Evolutionary conservation across 2,888 invertebrate genomes (phyloP).

Genomic region (Molanna angustata): DNA sequence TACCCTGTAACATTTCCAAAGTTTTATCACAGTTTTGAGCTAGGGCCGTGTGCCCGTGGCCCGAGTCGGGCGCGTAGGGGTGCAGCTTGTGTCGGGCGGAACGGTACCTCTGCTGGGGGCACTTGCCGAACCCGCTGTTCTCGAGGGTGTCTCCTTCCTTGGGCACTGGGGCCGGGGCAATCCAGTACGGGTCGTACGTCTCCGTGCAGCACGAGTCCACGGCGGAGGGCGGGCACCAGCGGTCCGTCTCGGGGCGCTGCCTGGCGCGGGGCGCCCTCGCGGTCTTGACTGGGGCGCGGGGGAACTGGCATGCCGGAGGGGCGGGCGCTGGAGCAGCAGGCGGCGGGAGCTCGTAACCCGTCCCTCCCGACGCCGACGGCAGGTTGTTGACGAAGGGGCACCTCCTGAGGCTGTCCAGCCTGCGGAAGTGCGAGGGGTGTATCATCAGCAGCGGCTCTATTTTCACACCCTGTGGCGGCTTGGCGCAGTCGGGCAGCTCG

Average conservation of each 20-base stretch:
- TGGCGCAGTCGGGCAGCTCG: slow-evolving; percentile 85
- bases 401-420: slow-evolving; percentile 79
- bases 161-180: slow-evolving; percentile 35
- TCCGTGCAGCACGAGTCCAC: slow-evolving; percentile 14
- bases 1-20: slow-evolving; percentile 32
- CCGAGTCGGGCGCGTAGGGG: background rate
- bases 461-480: slow-evolving; percentile 79
- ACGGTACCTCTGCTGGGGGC: slow-evolving; percentile 12
- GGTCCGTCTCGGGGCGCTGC: too few relatives aligned
- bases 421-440: slow-evolving; percentile 85
- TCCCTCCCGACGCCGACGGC: slow-evolving; percentile 56
- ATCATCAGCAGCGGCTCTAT: slow-evolving; percentile 86
- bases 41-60: background rate
- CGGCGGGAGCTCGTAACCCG: slow-evolving; percentile 36
- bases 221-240: too few relatives aligned
- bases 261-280: too few relatives aligned
- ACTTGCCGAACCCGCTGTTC: slow-evolving; percentile 35
- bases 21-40: slow-evolving; percentile 31
- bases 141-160: slow-evolving; percentile 31
- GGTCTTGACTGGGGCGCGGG: too few relatives aligned
- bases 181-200: slow-evolving; percentile 3
- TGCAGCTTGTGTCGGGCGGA: background rate
- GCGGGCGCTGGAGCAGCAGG: too few relatives aligned
- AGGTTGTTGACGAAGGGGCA: slow-evolving; percentile 83
- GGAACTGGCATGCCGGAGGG: too few relatives aligned